phyloP scores from a whole-genome alignment of 2,797 vertebrate genomes.

The Arctocebus calabarensis region DNA sequence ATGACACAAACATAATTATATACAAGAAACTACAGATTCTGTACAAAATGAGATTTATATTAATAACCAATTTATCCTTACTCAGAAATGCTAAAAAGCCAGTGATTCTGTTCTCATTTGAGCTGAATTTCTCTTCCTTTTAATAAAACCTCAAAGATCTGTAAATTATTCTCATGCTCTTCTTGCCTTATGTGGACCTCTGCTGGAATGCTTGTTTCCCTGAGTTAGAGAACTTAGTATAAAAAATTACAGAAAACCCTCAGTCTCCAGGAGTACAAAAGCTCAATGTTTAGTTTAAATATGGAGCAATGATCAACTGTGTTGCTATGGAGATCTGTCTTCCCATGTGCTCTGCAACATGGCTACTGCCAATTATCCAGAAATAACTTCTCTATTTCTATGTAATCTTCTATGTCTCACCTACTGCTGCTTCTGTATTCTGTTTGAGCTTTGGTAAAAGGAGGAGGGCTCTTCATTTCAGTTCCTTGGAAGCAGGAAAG shows the following conservation, averaged over 20 bases:
- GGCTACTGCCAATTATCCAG: slow-evolving; percentile 83
- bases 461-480: slow-evolving; percentile 64
- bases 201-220: slow-evolving; percentile 62
- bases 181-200: slow-evolving; percentile 72
- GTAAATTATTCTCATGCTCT: slow-evolving; percentile 43
- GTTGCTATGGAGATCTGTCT: slow-evolving; percentile 81
- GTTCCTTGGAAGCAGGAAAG: slow-evolving; percentile 63
- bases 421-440: slow-evolving; percentile 76
- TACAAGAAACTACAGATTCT: not conserved
- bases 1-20: not conserved
- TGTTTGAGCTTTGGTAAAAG: slow-evolving; percentile 54
- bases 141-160: not conserved
- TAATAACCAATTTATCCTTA: not conserved
- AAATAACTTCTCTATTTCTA: slow-evolving; percentile 83
- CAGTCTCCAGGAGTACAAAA: slow-evolving; percentile 70
- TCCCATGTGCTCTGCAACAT: slow-evolving; percentile 77
- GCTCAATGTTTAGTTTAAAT: slow-evolving; percentile 79
- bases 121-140: not conserved
- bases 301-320: slow-evolving; percentile 74
- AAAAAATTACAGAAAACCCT: slow-evolving; percentile 67
- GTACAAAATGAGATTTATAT: not conserved
- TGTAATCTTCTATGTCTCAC: slow-evolving; percentile 74
- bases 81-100: not conserved
- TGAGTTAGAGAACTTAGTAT: slow-evolving; percentile 62
- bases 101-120: not conserved